A percentile compares a stretch with the other conserved stretches of the same genome.
These are phyloP conservation scores for Holothuria scabra DNA, from an alignment of 53 echinoderm and acorn worm genomes.

Conservation along the genomic window DNA sequence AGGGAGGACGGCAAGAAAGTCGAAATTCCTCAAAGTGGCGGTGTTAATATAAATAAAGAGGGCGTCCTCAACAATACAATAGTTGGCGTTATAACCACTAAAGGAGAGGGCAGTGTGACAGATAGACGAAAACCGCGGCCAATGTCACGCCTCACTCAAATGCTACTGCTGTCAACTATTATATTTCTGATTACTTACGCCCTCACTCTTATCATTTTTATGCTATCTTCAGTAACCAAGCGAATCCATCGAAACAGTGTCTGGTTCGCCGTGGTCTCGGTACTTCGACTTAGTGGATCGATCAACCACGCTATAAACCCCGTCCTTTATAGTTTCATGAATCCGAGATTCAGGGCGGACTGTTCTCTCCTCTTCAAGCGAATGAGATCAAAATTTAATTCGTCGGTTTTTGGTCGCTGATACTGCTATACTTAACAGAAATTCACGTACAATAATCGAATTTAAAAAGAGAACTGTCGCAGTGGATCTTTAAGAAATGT, in stretches of 20 bases:
- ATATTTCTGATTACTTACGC: conserved; percentile 74
- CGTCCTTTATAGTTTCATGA: conserved; percentile 72
- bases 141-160: conserved; percentile 43
- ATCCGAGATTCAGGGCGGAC: conserved; percentile 65
- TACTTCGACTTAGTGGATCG: conserved; percentile 38
- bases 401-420: no score
- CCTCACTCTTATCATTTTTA: conserved; percentile 57
- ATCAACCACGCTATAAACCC: conserved; percentile 80
- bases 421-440: no score
- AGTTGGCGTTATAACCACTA: no score
- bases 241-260: conserved; percentile 15
- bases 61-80: no score
- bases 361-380: conserved; percentile 59
- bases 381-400: conserved; percentile 7
- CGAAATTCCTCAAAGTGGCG: no score
- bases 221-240: conserved; percentile 17
- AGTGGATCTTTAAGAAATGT: no score
- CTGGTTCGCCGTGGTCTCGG: not conserved
- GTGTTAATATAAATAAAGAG: no score
- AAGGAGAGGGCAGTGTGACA: no score
- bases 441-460: no score
- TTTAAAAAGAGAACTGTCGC: no score
- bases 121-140: not conserved
- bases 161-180: conserved; percentile 74
- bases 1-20: no score